Evolutionary conservation across 2,888 invertebrate genomes (phyloP).

Genomic region (Byasa hedistus): DNA sequence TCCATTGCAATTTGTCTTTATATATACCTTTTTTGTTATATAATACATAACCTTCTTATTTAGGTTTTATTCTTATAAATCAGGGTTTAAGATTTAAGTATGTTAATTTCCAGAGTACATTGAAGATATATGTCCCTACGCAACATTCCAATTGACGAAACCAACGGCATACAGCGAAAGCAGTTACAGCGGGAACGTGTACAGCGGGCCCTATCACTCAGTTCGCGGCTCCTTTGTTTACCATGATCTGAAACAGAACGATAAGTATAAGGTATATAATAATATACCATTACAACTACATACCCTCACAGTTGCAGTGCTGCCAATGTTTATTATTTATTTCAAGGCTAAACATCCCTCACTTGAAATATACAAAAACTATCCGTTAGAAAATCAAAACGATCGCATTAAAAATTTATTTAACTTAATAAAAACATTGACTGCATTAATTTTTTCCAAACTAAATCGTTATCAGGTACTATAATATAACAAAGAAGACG

Average conservation of each 20-base stretch:
- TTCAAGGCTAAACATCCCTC: no score
- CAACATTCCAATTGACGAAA: slow-evolving; percentile 93
- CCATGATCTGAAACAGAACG: slow-evolving; percentile 91
- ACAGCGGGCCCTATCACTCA: slow-evolving; percentile 92
- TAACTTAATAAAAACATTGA: background rate
- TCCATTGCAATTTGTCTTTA: no score
- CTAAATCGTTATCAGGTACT: no score
- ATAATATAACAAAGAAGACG: no score
- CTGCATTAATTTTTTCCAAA: no score
- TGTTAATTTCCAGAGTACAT: slow-evolving; percentile 86
- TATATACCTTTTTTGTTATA: background rate
- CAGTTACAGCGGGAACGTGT: slow-evolving; percentile 93
- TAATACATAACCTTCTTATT: background rate
- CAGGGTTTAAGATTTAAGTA: background rate
- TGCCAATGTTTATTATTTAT: no score
- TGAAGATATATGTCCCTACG: slow-evolving; percentile 95
- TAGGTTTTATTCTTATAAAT: background rate
- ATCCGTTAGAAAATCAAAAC: no score
- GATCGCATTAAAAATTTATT: background rate
- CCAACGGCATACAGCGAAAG: slow-evolving; percentile 92
- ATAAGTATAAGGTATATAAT: slow-evolving; percentile 86
- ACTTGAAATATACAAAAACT: no score
- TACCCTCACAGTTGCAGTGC: no score
- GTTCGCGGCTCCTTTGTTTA: slow-evolving; percentile 93
- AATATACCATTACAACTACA: background rate